Base-by-base conservation (phyloP, 2,888 invertebrate genomes). In the Caenorhabditis sinica region DNA sequence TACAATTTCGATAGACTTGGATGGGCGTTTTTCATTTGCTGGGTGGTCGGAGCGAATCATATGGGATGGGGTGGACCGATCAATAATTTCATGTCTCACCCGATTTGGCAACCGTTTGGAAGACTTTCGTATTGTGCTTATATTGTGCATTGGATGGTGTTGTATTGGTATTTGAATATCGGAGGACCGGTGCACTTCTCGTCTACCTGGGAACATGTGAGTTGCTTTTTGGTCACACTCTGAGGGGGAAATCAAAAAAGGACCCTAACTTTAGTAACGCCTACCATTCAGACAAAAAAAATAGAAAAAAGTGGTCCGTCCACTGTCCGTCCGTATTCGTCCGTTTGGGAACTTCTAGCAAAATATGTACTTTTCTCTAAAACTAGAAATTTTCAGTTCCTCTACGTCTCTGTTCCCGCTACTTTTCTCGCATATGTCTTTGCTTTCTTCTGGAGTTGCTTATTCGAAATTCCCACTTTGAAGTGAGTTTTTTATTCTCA, bases 91-190 rank as follows among this genome's bases (percentile, higher is more conserved):
- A 94, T 98, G 71, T 96, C 96, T 0, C 96, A 96, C 94, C 95
- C 95, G 71, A 95, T 96, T 0, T 95, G 97, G 90, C 95, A 96
- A 91, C 97, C 97, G 0, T 94, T 98, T 69, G 96, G 97, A 91
- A 95, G 97, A 73, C 95, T 97, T 84, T 96, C 97, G 3, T 97
- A 97, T 94, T 96, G 97, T 93, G 96, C 97, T 51, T 98, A 97
- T 94, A 95, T 98, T 45, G 83, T 89, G 13, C 90, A 90, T 71
- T 84, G 73, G 80, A 66, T 87, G 66, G 68, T 86, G 13, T 33
- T 87, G 43, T 86, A 69, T 30, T 74, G 75, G 28, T 85, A 56
- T 23, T 28, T 82, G 49, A 82, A 85, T 53, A 25, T 86, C 3
- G 85, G 76, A 23, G 69, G 61, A n/a, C 71, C 76, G 0, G n/a